Evolutionary conservation across 2,888 invertebrate species (phyloP), one percentile per base, ranked within the genome.

Genomic region (Beris morrisii): DNA sequence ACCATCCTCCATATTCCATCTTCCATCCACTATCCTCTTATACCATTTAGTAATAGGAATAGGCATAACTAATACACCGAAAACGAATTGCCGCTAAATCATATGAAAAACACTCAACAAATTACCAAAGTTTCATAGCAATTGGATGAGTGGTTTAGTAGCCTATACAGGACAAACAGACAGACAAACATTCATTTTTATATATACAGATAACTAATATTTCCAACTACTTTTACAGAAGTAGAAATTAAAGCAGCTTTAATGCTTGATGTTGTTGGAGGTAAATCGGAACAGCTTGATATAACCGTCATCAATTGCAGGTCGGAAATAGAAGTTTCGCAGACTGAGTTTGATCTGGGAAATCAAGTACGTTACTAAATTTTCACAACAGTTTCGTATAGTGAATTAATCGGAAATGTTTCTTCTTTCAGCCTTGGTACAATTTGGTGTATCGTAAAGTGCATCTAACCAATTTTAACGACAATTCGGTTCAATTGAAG

Each of bases 351-450:
- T n/a, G 75, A 78, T 52, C 55, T 79, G 3, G 75, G 74, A 4
- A 53, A 72, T 2, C 73, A 71, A 73, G 79, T 79, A 70, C 63
- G 59, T 58, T 28, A 11, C 22, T 22, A 22, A 22, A 22, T 22
- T 22, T 22, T 13, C 7, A 15, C 2, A 2, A 48, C 5, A 22
- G 11, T 55, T 38, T 22, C 38, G 9, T 22, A 2, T 1, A 56
- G 5, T 11, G 48, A 7, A 13, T 30, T 4, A 50, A 4, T 4
- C 15, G 6, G 15, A 12, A 22, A 2, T 22, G 1, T 1, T 22
- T 22, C 22, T 22, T 3, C 5, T 9, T 28, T 15, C 65, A 79
- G 79, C 74, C 77, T 4, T 79, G 79, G 79, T 76, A 77, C 67
- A 77, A 78, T 61, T 64, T 58, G 0, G 74, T 71, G 43, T 67